Base-by-base conservation (phyloP, 2,888 invertebrate genomes). In the Enchytraeus crypticus region DNA sequence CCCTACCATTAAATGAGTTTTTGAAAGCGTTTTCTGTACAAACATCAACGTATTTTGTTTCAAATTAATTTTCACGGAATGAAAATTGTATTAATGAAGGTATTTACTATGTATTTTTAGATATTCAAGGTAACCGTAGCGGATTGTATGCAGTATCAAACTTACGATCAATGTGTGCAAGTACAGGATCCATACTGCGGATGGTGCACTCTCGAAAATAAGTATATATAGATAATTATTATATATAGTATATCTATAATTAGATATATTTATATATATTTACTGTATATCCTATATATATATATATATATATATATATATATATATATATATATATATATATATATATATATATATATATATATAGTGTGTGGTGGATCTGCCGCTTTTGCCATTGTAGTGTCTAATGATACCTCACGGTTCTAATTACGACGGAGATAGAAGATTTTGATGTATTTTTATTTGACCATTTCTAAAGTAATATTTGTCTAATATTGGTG, bases 161-260 rank as follows among this genome's bases (percentile, higher is more conserved):
- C 69, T 0, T 77, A 76, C 62, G 65, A 63, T 1, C 60, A 65
- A 27, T 77, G 77, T 65, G 70, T 73, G 4, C 71, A 69, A 0
- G 74, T 75, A 33, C 66, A 66, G 51, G 74, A 77, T 63, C 77
- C 77, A 0, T 75, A 73, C 70, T 77, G 77, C 66, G 77, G 77
- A 32, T 77, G 77, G 77, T 77, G 77, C 63, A 71, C 74, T 3
- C 69, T 77, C 32, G 74, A 74, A 64, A 74, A 73, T 69, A 75
- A 71, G 76, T 77, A 51, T 21, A 51, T 8, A 30, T 23, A 27
- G 21, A 51, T 30, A 8, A 11, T 21, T 23, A 45, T 23, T 14
- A 5, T 46, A 47, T 14, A 18, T 47, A n/a, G n/a, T n/a, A n/a
- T n/a, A n/a, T n/a, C n/a, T n/a, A n/a, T n/a, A n/a, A n/a, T n/a